A percentile compares a stretch with the other conserved stretches of the same genome.
Conservation (phyloP, 2,888 invertebrate genomes). For the Pteria penguin region DNA sequence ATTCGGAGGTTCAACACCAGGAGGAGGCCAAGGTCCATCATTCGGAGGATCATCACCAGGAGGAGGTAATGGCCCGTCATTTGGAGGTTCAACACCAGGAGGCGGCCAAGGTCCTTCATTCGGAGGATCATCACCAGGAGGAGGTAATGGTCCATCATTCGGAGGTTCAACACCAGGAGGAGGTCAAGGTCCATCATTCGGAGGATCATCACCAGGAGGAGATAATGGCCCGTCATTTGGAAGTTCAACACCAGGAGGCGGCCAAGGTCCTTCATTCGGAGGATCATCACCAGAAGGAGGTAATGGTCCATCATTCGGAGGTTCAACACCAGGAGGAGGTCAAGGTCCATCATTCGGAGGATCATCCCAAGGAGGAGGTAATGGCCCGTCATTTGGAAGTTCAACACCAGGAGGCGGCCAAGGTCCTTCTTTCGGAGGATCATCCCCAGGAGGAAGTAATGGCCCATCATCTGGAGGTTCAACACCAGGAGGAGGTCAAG, state of each 20-base stretch:
- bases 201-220: neutral
- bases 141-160: neutral
- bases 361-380: neutral
- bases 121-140: neutral
- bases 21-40: neutral
- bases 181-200: constrained; percentile 1
- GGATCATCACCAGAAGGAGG: neutral
- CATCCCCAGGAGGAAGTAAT: neutral
- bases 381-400: neutral
- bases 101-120: constrained; percentile 15
- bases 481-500: neutral
- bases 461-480: neutral
- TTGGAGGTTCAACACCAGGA: constrained; percentile 19
- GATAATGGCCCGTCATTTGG: neutral
- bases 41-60: neutral
- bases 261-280: neutral
- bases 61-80: neutral
- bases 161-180: neutral
- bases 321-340: constrained; percentile 3
- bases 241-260: neutral
- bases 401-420: neutral
- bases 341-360: constrained; percentile 6
- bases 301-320: constrained; percentile 1
- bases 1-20: constrained; percentile 14
- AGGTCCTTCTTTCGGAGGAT: neutral